A percentile compares a stretch with the other conserved stretches of the same genome.
These are phyloP conservation scores for Dyspetes luteomarginatus DNA, from an alignment of 2,888 invertebrate species.

Conservation along the genomic window DNA sequence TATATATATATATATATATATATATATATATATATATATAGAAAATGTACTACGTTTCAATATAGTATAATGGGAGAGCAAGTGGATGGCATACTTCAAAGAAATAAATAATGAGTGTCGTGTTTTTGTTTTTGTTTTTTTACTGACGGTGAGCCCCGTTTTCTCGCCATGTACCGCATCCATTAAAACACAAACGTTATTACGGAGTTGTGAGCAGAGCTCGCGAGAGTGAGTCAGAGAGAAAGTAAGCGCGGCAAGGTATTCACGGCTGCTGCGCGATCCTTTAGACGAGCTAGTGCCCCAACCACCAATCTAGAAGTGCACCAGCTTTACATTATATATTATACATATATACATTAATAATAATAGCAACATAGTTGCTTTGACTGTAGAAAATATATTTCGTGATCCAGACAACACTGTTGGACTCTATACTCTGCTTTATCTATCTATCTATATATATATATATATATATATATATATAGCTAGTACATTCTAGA, in stretches of 20 bases:
- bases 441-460: too few relatives aligned
- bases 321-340: constrained; percentile 43
- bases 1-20: not conserved
- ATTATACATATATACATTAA: not conserved
- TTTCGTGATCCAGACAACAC: too few relatives aligned
- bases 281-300: constrained; percentile 72
- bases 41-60: too few relatives aligned
- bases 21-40: too few relatives aligned
- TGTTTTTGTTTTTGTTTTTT: constrained; percentile 28
- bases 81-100: constrained; percentile 32
- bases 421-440: too few relatives aligned
- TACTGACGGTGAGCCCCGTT: constrained; percentile 16
- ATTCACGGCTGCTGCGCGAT: constrained; percentile 71
- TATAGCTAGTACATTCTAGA: constrained; percentile 18
- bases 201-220: constrained; percentile 60
- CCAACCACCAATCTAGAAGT: constrained; percentile 62
- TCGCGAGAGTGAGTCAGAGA: constrained; percentile 76
- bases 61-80: too few relatives aligned
- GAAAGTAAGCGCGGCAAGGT: constrained; percentile 76
- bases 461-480: not conserved
- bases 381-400: not conserved
- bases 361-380: constrained; percentile 10
- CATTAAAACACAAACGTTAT: constrained; percentile 9
- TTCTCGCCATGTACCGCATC: constrained; percentile 31
- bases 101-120: constrained; percentile 6